Base-by-base conservation (phyloP, 1,140 invertebrate genomes). In the Hyles euphorbiae region DNA sequence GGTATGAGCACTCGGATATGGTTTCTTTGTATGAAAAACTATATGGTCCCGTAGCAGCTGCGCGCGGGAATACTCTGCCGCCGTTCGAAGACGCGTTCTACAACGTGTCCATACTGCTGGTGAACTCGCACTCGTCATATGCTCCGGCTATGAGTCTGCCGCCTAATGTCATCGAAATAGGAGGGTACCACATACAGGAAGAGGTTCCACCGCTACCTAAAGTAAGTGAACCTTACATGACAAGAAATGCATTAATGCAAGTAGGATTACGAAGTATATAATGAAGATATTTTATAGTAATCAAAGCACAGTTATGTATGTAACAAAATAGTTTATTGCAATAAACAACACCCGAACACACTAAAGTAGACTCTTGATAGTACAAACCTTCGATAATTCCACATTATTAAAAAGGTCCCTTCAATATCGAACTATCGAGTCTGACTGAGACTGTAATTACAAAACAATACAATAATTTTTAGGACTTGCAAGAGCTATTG, bases 91-190 rank as follows among this genome's bases (percentile, higher is more conserved):
- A 64, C 6, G 72, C 72, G 0, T 36, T 59, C 2, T 56, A 68
- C 11, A 89, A 91, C 22, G 72, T 83, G 0, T 90, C 90, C 9
- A 49, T 91, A 0, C 6, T 92, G 32, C 67, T 94, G 0, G 60
- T 90, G 0, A 92, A 92, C 65, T 90, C 91, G 3, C 91, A 93
- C 58, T 81, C 89, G 0, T 83, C 83, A 0, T 68, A 91, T 1
- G 83, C 87, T 7, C 78, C 83, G 46, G 74, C 90, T 0, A 72
- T 87, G 49, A 90, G 90, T 1, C 63, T 87, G 11, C 73, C 91
- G 3, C 92, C 92, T 0, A 92, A 85, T 68, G 90, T 89, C 53
- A 81, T 89, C 2, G 90, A 90, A 55, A 89, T 91, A 10, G 92
- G 82, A 55, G 90, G 91, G 34, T 78, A 92, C 60, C 88, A 92